Percentiles rank a stretch among this genome's conserved stretches.
Evolutionary conservation across 2,113 vertebrate species (phyloP).

Genomic region (Colinus virginianus): DNA sequence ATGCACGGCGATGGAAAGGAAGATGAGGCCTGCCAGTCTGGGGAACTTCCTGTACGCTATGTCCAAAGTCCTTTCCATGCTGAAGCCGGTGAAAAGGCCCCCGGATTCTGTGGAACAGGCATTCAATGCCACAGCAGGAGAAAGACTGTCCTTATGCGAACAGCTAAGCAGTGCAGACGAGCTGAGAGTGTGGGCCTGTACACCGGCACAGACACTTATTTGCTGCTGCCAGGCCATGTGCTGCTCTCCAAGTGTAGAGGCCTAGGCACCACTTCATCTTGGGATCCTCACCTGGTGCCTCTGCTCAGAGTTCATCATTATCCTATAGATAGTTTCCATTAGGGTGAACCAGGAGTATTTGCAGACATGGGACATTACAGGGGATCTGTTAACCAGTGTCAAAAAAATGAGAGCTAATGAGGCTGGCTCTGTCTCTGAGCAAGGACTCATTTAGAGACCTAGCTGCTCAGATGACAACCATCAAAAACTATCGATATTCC

Average conservation of each 20-base stretch:
- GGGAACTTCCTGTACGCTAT: not conserved
- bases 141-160: no score
- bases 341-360: not conserved
- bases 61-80: not conserved
- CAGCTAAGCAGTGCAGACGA: not conserved
- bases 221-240: fast-evolving
- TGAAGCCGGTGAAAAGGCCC: not conserved
- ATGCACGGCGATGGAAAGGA: not conserved
- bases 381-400: not conserved
- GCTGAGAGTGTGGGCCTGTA: not conserved
- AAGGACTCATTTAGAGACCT: not conserved
- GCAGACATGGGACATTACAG: not conserved
- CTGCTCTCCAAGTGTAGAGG: not conserved
- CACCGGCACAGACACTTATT: not conserved
- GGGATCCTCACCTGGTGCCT: not conserved
- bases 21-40: no score
- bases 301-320: fast-evolving
- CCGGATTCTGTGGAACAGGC: not conserved
- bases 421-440: not conserved
- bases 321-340: not conserved
- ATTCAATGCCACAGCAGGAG: not conserved
- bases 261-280: not conserved
- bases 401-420: not conserved
- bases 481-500: not conserved
- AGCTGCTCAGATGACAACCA: not conserved